Percentiles rank a stretch among this genome's conserved stretches.
These are phyloP conservation scores for Allophyes oxyacanthae DNA, from an alignment of 2,888 invertebrate genomes.

Conservation along the genomic window DNA sequence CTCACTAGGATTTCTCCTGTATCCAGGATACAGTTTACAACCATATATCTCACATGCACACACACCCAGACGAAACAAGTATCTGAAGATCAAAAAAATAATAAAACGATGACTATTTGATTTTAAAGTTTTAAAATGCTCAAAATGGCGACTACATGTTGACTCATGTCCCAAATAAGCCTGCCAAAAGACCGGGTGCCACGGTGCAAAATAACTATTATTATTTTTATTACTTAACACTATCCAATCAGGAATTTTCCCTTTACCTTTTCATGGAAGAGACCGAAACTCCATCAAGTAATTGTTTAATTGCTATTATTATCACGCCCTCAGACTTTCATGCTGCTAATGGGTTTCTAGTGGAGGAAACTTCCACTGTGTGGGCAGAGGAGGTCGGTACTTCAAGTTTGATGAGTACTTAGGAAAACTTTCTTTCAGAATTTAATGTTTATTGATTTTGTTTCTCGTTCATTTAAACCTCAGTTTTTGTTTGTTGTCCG, in stretches of 20 bases:
- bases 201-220: background rate
- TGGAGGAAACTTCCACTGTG: slow-evolving; percentile 26
- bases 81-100: too few species aligned
- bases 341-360: slow-evolving; percentile 25
- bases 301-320: slow-evolving; percentile 48
- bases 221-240: background rate
- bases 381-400: background rate
- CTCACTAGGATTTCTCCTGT: too few species aligned
- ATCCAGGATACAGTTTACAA: too few species aligned
- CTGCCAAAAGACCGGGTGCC: too few species aligned
- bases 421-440: too few species aligned
- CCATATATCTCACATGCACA: too few species aligned
- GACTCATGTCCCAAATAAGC: too few species aligned
- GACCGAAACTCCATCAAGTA: slow-evolving; percentile 16
- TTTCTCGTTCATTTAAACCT: background rate
- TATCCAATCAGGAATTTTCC: slow-evolving; percentile 22
- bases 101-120: too few species aligned
- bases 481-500: too few species aligned
- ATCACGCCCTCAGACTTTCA: slow-evolving; percentile 15
- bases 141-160: too few species aligned
- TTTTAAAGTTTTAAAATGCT: too few species aligned
- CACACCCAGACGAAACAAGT: too few species aligned
- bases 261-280: slow-evolving; percentile 10
- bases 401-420: background rate
- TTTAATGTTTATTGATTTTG: background rate